phyloP scores from a whole-genome alignment of 2,113 vertebrate species.

The Acrocephalus kingi region DNA sequence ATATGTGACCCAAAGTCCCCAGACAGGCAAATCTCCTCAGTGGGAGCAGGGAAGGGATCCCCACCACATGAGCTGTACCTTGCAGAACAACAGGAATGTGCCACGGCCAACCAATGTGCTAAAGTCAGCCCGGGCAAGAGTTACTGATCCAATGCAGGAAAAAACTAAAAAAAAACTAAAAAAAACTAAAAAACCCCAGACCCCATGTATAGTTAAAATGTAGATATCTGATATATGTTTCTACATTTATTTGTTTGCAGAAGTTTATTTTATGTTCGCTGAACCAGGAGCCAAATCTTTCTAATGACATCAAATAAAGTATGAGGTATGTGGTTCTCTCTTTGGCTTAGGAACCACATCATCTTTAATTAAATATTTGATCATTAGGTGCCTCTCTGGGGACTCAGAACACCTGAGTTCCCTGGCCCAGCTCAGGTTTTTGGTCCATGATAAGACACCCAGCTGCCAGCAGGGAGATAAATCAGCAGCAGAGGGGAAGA shows the following conservation, averaged over 20 bases:
- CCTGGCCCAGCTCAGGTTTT: not conserved
- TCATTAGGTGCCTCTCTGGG: not conserved
- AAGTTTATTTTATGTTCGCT: not conserved
- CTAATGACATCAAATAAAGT: not conserved
- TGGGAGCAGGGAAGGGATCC: not conserved
- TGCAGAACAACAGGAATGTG: fast-evolving
- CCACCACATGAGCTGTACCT: fast-evolving
- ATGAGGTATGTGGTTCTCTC: not conserved
- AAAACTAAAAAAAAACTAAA: fast-evolving
- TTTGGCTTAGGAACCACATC: not conserved
- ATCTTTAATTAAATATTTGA: not conserved
- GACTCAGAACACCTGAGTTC: not conserved
- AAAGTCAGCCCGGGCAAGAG: not conserved
- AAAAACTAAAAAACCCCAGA: too few species aligned
- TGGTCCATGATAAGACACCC: fast-evolving
- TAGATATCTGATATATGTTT: not conserved
- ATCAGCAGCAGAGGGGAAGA: not conserved
- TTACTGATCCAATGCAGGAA: not conserved
- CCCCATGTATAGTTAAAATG: not conserved
- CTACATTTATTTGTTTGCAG: not conserved
- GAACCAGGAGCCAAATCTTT: not conserved
- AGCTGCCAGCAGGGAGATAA: not conserved
- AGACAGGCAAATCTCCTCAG: not conserved
- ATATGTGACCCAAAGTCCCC: not conserved
- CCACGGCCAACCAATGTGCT: fast-evolving